Conservation (phyloP, 2,113 vertebrate genomes). For the Pelodiscus sinensis region DNA sequence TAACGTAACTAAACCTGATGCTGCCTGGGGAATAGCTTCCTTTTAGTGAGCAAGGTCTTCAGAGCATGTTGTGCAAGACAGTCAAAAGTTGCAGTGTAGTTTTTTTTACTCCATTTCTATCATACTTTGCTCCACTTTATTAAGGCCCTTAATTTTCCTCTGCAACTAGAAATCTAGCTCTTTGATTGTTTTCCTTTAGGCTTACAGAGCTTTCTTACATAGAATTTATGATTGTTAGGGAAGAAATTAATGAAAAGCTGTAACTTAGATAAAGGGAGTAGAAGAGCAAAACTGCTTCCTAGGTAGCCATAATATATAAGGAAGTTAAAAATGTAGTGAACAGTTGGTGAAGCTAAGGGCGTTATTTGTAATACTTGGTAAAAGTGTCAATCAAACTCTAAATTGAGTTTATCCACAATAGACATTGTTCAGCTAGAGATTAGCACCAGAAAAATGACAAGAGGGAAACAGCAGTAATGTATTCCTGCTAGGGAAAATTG, state of each 20-base stretch:
- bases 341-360: neutral
- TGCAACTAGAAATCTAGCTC: neutral
- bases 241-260: slow-evolving; percentile 1
- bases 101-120: neutral
- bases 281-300: neutral
- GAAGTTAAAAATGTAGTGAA: neutral
- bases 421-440: neutral
- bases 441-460: neutral
- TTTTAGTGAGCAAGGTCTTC: neutral
- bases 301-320: neutral
- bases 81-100: neutral
- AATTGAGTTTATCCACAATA: neutral
- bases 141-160: neutral
- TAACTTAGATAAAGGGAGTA: neutral
- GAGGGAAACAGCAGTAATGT: neutral
- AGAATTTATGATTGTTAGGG: neutral
- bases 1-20: neutral
- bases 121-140: neutral
- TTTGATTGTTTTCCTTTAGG: neutral
- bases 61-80: neutral
- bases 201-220: slow-evolving; percentile 11
- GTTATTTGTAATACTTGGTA: neutral
- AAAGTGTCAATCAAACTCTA: neutral
- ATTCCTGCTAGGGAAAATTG: neutral
- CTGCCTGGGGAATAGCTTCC: neutral